These are phyloP conservation scores for Mastomys natalensis DNA, from an alignment of 2,113 vertebrate species.

Conservation along the genomic window DNA sequence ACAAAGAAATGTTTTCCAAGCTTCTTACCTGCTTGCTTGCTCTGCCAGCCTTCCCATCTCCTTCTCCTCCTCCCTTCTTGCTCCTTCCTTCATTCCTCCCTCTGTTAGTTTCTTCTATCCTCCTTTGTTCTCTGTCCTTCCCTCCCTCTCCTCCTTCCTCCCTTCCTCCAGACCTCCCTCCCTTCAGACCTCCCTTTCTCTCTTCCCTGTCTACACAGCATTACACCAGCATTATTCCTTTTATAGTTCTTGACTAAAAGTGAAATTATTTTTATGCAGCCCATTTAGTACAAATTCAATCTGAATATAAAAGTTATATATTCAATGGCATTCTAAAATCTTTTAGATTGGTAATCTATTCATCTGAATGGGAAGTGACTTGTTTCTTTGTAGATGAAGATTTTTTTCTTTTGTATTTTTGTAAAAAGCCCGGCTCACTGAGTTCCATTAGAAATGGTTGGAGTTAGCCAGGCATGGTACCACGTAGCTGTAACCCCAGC, in stretches of 20 bases:
- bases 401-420: neutral
- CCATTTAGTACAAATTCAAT: neutral
- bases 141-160: too few relatives aligned
- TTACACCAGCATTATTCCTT: neutral
- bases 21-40: neutral
- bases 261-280: constrained; percentile 38
- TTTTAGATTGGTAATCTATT: constrained; percentile 6
- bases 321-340: constrained; percentile 4
- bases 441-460: neutral
- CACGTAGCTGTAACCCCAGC: neutral
- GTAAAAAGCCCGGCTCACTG: neutral
- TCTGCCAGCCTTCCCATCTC: neutral
- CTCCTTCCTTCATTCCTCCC: neutral
- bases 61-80: neutral
- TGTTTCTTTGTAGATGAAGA: neutral
- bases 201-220: neutral
- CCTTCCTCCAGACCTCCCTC: neutral
- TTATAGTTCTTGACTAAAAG: constrained; percentile 47
- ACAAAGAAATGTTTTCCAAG: neutral
- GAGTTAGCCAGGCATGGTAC: neutral
- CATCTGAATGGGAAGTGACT: neutral
- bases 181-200: neutral
- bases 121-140: neutral
- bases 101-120: neutral
- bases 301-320: neutral